phyloP scores from a whole-genome alignment of 2,113 vertebrate species.

The Rhynchopsitta pachyrhyncha region DNA sequence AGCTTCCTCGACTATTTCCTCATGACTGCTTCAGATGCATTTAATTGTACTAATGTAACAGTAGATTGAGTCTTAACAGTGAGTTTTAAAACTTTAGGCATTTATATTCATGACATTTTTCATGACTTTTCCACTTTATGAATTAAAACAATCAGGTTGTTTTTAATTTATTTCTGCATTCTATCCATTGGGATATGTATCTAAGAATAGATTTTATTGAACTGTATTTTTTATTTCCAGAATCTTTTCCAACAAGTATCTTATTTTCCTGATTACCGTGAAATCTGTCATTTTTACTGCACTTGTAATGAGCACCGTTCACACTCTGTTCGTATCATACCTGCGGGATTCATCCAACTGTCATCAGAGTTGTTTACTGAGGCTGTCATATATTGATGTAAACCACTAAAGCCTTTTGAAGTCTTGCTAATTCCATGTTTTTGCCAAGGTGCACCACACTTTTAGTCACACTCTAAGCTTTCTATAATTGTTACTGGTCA shows the following conservation, averaged over 20 bases:
- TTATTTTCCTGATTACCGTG: constrained; percentile 15
- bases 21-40: not conserved
- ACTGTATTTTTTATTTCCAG: not conserved
- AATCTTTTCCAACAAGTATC: not conserved
- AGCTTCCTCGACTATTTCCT: not conserved
- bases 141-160: not conserved
- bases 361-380: not conserved
- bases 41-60: not conserved
- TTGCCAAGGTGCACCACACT: not conserved
- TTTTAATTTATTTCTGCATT: not conserved
- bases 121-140: not conserved
- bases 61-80: not conserved
- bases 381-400: not conserved
- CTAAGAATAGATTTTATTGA: not conserved
- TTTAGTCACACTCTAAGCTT: not conserved
- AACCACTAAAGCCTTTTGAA: not conserved
- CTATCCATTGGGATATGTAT: not conserved
- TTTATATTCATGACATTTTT: not conserved
- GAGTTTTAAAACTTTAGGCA: not conserved
- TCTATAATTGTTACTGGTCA: not conserved
- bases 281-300: not conserved
- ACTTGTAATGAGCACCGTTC: not conserved
- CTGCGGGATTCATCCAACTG: not conserved
- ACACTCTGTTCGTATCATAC: not conserved
- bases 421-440: not conserved